These are phyloP conservation scores for Geophilus truncorum DNA, from an alignment of 2,888 invertebrate species.

Conservation along the genomic window DNA sequence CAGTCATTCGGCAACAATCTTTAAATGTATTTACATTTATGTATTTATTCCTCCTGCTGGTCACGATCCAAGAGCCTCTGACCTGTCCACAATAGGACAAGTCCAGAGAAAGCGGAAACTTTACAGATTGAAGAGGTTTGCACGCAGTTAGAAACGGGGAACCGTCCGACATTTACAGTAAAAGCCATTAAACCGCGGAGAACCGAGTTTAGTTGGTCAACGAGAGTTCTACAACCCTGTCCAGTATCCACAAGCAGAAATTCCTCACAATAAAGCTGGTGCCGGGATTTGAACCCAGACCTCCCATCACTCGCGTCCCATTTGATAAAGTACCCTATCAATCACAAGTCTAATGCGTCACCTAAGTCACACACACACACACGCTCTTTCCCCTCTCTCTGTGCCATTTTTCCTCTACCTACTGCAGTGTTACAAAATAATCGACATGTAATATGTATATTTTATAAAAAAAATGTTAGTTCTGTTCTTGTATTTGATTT, in stretches of 20 bases:
- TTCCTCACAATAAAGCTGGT: neutral
- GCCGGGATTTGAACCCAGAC: neutral
- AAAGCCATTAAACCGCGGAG: neutral
- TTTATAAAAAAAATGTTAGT: no score
- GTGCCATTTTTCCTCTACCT: neutral
- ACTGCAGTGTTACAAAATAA: neutral
- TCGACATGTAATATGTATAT: neutral
- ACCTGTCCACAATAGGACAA: neutral
- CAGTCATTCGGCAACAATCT: neutral
- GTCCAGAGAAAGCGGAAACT: neutral
- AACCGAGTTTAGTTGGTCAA: neutral
- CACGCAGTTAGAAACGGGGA: neutral
- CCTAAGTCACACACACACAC: neutral
- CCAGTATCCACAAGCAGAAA: neutral
- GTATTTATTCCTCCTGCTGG: neutral
- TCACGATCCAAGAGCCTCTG: neutral
- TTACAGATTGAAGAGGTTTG: neutral
- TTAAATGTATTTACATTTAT: neutral
- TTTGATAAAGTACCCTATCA: neutral
- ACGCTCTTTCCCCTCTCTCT: neutral
- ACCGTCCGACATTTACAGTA: neutral
- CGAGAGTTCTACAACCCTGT: no score
- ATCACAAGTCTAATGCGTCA: neutral
- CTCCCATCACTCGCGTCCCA: neutral
- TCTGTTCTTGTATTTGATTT: neutral